These are phyloP conservation scores for Idaea biselata DNA, from an alignment of 2,888 invertebrate genomes.

Conservation along the genomic window DNA sequence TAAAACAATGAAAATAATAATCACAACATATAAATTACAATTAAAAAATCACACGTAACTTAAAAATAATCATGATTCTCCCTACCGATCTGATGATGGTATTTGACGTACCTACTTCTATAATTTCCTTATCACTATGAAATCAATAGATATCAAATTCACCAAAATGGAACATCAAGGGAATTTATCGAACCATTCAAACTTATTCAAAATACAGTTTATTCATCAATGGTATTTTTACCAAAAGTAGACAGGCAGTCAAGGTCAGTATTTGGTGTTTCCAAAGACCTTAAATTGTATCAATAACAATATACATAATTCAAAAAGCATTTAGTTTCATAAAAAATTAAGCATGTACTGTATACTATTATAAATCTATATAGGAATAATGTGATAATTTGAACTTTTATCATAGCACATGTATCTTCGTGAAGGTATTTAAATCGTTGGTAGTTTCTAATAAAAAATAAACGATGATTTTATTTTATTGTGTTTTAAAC, in stretches of 20 bases:
- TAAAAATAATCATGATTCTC: not conserved
- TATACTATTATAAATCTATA: not conserved
- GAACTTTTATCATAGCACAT: constrained; percentile 36
- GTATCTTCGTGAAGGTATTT: constrained; percentile 28
- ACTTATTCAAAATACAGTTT: constrained; percentile 10
- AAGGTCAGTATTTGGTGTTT: constrained; percentile 15
- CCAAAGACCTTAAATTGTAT: constrained; percentile 12
- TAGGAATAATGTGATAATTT: constrained; percentile 14
- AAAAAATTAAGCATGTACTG: constrained; percentile 10
- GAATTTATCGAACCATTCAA: constrained; percentile 8
- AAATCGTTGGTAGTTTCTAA: constrained; percentile 26
- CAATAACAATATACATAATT: constrained; percentile 12
- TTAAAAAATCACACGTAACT: not conserved
- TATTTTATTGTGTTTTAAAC: too few relatives aligned
- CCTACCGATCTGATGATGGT: constrained; percentile 17
- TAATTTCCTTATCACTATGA: constrained; percentile 11
- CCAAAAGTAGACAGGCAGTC: constrained; percentile 20
- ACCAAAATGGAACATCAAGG: constrained; percentile 10
- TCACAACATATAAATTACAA: constrained; percentile 11
- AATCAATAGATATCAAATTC: constrained; percentile 6
- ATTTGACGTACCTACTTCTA: constrained; percentile 8
- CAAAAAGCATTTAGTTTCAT: constrained; percentile 11
- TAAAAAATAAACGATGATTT: not conserved
- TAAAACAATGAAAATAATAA: constrained; percentile 3
- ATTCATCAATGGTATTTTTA: constrained; percentile 12